These are phyloP conservation scores for Protosalanx chinensis DNA, from an alignment of 2,797 vertebrate species.

Conservation along the genomic window DNA sequence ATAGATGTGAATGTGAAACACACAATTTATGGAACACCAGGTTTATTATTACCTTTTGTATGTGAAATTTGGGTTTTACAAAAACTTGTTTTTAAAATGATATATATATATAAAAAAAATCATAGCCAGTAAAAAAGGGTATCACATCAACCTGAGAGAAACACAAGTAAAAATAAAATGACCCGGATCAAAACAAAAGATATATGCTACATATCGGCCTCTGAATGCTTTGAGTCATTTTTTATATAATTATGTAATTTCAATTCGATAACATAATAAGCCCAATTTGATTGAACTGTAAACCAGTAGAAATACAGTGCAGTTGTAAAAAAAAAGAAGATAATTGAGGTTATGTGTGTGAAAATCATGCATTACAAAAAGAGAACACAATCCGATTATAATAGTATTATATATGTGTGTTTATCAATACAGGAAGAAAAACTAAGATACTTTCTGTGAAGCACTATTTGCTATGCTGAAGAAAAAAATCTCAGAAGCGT, in stretches of 20 bases:
- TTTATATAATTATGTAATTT: slow-evolving; percentile 58
- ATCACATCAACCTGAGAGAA: slow-evolving; percentile 70
- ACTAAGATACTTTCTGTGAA: slow-evolving; percentile 38
- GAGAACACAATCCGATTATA: slow-evolving; percentile 33
- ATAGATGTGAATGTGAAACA: neutral
- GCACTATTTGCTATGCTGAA: slow-evolving; percentile 43
- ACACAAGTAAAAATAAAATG: slow-evolving; percentile 56
- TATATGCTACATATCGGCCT: slow-evolving; percentile 71
- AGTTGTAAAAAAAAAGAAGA: slow-evolving; percentile 50
- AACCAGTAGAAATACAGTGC: slow-evolving; percentile 69
- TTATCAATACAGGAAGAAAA: slow-evolving; percentile 49
- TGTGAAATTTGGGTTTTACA: slow-evolving; percentile 70
- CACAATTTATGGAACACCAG: slow-evolving; percentile 45
- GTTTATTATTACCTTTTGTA: slow-evolving; percentile 66
- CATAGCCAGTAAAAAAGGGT: slow-evolving; percentile 38
- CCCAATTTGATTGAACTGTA: slow-evolving; percentile 54
- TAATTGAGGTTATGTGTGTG: slow-evolving; percentile 20
- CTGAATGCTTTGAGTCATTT: slow-evolving; percentile 62
- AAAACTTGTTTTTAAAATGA: slow-evolving; percentile 57
- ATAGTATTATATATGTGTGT: slow-evolving; percentile 43
- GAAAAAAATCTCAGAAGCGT: neutral
- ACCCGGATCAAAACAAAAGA: slow-evolving; percentile 54
- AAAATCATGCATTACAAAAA: slow-evolving; percentile 18
- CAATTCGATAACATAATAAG: slow-evolving; percentile 59
- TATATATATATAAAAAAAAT: slow-evolving; percentile 61